phyloP scores from a whole-genome alignment of 2,113 vertebrate genomes.

The Macrotis lagotis region DNA sequence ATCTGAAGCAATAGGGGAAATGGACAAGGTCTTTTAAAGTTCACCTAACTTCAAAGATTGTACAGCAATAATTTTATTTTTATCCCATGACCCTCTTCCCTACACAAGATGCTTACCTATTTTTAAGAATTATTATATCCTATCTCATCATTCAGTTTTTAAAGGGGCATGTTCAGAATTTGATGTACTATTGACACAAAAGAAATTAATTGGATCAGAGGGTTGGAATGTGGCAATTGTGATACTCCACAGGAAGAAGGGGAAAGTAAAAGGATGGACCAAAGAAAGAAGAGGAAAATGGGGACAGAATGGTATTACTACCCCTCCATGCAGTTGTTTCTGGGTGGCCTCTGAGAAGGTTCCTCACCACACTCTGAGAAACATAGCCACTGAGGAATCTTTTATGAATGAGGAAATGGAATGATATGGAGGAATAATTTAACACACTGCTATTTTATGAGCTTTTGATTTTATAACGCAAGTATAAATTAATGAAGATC shows the following conservation, averaged over 20 bases:
- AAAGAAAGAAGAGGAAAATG: not conserved
- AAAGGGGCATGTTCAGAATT: not conserved
- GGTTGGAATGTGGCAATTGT: not conserved
- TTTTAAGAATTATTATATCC: not conserved
- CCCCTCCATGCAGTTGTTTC: not conserved
- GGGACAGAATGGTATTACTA: not conserved
- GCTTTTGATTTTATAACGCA: constrained; percentile 40
- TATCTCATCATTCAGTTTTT: not conserved
- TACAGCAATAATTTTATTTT: not conserved
- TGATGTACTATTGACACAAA: not conserved
- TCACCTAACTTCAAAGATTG: not conserved
- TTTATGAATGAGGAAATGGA: constrained; percentile 38
- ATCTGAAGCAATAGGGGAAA: not conserved
- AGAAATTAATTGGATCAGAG: not conserved
- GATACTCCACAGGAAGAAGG: not conserved
- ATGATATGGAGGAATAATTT: constrained; percentile 15
- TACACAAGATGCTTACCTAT: not conserved
- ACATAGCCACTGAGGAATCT: constrained; percentile 30
- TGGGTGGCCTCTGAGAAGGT: not conserved
- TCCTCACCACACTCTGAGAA: constrained; percentile 43
- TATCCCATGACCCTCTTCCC: not conserved
- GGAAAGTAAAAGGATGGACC: not conserved
- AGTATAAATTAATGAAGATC: constrained; percentile 2
- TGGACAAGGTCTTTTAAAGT: not conserved
- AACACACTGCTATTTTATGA: constrained; percentile 45